Conservation (phyloP, 2,113 vertebrate genomes). For the Equus przewalskii region DNA sequence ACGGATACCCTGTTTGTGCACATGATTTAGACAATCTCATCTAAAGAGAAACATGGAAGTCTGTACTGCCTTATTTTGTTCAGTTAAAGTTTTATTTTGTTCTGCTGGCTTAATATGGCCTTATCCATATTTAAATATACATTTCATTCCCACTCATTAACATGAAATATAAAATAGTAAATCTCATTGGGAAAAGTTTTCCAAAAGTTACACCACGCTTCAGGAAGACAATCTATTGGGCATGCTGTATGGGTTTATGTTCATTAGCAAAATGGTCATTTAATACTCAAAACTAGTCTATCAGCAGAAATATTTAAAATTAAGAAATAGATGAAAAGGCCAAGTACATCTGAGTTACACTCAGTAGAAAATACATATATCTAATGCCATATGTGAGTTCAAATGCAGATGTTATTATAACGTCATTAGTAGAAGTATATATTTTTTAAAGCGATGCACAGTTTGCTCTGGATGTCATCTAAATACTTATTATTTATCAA, state of each 20-base stretch:
- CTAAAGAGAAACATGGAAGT: constrained; percentile 63
- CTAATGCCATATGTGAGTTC: background rate
- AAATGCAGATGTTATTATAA: background rate
- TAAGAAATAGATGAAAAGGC: background rate
- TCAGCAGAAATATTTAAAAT: background rate
- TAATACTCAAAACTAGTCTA: background rate
- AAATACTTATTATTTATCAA: background rate
- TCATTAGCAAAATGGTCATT: constrained; percentile 4
- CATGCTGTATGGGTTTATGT: background rate
- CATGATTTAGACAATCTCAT: constrained; percentile 72
- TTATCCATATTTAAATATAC: background rate
- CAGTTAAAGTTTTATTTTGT: background rate
- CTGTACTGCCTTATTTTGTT: constrained; percentile 28
- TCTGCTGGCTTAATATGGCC: background rate
- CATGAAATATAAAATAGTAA: constrained; percentile 31
- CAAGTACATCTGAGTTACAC: background rate
- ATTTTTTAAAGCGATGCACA: background rate
- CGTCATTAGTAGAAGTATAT: background rate
- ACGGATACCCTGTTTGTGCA: constrained; percentile 72
- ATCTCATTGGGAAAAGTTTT: background rate
- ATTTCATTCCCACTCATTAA: background rate
- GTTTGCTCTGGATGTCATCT: background rate
- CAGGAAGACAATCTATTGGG: background rate
- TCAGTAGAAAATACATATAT: background rate
- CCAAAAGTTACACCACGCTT: background rate